Percentiles rank a stretch among this genome's conserved stretches.
phyloP scores from a whole-genome alignment of 2,888 invertebrate genomes.

The Pedicia rivosa region DNA sequence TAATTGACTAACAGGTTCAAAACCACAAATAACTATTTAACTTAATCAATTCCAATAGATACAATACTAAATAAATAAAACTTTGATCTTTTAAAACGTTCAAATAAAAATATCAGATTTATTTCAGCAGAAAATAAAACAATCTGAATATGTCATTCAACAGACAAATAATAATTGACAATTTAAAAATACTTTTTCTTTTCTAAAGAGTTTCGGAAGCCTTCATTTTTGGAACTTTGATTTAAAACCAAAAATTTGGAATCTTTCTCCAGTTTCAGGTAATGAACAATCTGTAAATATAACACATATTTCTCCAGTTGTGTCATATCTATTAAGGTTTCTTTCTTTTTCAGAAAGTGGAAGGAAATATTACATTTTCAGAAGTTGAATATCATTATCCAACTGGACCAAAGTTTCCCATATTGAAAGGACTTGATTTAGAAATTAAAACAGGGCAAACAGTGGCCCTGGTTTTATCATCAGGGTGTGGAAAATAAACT shows the following conservation, averaged over 20 bases:
- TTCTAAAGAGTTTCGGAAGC: conserved; percentile 51
- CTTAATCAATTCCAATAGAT: too few species aligned
- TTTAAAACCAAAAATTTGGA: conserved; percentile 39
- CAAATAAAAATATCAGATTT: too few species aligned
- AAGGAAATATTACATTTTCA: conserved; percentile 44
- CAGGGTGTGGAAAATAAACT: conserved; percentile 71
- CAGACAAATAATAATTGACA: too few species aligned
- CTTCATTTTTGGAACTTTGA: conserved; percentile 60
- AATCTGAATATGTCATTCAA: too few species aligned
- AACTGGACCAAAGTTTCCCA: conserved; percentile 53
- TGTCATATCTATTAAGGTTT: neutral
- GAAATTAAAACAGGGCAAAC: conserved; percentile 51
- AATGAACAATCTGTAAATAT: conserved; percentile 29
- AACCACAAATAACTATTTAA: too few species aligned
- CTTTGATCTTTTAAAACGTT: too few species aligned
- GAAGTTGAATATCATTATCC: conserved; percentile 65
- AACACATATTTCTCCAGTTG: too few species aligned
- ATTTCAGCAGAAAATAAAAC: too few species aligned
- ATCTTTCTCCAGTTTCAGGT: too few species aligned
- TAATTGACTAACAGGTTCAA: too few species aligned
- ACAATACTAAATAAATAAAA: too few species aligned
- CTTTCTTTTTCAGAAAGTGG: conserved; percentile 10
- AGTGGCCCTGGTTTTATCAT: conserved; percentile 58
- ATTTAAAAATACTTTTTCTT: too few species aligned
- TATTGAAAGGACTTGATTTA: conserved; percentile 54